Conservation (phyloP, 53 echinoderm and acorn worm species). For the Mesocentrotus franciscanus region DNA sequence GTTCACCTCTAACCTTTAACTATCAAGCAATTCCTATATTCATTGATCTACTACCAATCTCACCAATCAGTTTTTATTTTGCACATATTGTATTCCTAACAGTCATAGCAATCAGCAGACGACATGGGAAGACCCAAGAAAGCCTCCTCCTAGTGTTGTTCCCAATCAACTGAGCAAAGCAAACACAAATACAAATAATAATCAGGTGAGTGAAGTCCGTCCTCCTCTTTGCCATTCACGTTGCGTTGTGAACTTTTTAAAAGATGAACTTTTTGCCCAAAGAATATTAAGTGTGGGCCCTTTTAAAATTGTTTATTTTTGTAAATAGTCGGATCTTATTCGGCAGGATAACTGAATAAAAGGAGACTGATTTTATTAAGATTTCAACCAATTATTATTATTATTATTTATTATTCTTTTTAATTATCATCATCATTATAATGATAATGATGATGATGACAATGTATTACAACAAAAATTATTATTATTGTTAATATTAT, state of each 20-base stretch:
- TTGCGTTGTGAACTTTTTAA: neutral
- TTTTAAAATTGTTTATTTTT: too few species aligned
- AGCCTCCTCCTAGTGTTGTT: conserved; percentile 26
- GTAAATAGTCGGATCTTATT: too few species aligned
- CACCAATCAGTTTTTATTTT: conserved; percentile 13
- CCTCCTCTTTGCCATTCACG: neutral
- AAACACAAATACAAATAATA: conserved; percentile 65
- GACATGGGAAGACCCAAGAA: conserved; percentile 97
- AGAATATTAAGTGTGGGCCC: too few species aligned
- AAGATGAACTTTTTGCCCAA: neutral
- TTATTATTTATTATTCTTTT: too few species aligned
- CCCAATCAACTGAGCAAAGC: conserved; percentile 74
- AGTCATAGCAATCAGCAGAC: conserved; percentile 91
- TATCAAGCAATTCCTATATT: neutral
- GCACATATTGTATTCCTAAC: conserved; percentile 27
- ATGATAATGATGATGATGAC: too few species aligned
- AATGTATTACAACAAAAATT: too few species aligned
- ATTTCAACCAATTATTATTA: too few species aligned
- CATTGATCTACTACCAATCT: neutral
- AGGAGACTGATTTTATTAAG: too few species aligned
- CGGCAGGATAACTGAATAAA: too few species aligned
- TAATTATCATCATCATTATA: too few species aligned
- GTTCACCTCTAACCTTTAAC: too few species aligned
- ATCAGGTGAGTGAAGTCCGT: conserved; percentile 41
- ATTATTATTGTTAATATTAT: too few species aligned